Evolutionary conservation across 2,888 invertebrate genomes (phyloP).

Genomic region (Spodoptera picta): DNA sequence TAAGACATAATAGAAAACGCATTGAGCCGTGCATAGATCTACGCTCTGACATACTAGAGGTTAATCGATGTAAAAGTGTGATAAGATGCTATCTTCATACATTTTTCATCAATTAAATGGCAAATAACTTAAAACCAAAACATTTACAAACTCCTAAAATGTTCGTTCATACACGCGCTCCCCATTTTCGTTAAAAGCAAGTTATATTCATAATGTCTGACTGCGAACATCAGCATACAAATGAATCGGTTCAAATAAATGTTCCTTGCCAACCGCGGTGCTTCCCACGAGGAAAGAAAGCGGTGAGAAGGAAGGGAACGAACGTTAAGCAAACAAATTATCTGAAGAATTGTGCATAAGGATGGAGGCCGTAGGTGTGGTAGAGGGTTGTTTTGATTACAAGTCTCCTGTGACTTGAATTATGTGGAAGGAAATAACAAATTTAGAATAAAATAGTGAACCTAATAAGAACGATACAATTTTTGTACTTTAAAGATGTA

Average conservation of each 20-base stretch:
- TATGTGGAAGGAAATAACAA: background rate
- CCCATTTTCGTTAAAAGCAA: conserved; percentile 8
- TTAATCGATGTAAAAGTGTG: no score
- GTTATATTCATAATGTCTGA: conserved; percentile 21
- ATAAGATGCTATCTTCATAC: no score
- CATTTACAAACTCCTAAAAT: background rate
- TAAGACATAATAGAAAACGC: no score
- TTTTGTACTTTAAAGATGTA: no score
- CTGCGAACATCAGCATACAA: conserved; percentile 30
- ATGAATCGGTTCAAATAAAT: conserved; percentile 31
- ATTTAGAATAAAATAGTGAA: no score
- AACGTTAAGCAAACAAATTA: conserved; percentile 21
- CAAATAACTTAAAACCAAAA: background rate
- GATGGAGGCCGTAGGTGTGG: conserved; percentile 5
- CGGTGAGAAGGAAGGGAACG: background rate
- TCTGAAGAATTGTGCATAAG: conserved; percentile 13
- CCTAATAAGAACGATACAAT: no score
- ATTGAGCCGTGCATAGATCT: no score
- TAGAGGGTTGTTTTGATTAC: conserved; percentile 15
- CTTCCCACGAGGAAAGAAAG: conserved; percentile 2
- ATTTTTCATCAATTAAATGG: no score
- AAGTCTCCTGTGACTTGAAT: conserved; percentile 1
- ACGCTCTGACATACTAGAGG: no score
- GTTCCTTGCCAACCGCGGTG: conserved; percentile 4
- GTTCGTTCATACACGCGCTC: background rate